Evolutionary conservation across 2,113 vertebrate genomes (phyloP).

Genomic region (Phylloscopus whistleri): DNA sequence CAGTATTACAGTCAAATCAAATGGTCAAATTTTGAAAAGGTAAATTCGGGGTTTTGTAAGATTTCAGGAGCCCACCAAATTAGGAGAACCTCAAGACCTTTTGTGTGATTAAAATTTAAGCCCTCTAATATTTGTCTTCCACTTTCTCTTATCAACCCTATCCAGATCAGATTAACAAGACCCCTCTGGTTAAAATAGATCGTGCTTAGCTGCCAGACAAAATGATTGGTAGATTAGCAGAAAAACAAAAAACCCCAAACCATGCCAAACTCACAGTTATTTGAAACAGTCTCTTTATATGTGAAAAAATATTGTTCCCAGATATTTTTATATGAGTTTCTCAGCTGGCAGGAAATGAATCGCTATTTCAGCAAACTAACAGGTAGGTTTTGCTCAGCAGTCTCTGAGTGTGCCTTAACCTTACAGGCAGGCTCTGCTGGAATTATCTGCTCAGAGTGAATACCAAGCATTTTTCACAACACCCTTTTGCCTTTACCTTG

Average conservation of each 20-base stretch:
- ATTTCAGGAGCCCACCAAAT: background rate
- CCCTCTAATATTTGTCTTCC: background rate
- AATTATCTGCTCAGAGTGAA: background rate
- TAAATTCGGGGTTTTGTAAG: background rate
- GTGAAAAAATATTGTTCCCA: background rate
- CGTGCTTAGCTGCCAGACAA: background rate
- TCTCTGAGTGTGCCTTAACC: background rate
- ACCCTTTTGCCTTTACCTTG: background rate
- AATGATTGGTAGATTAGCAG: background rate
- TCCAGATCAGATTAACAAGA: background rate
- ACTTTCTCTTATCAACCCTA: background rate
- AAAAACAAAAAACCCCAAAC: background rate
- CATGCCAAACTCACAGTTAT: background rate
- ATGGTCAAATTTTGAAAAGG: background rate
- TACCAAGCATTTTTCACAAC: background rate
- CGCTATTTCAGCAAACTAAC: background rate
- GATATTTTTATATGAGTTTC: background rate
- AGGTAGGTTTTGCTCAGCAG: background rate
- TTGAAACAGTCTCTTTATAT: background rate
- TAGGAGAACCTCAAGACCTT: background rate
- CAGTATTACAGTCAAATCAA: background rate
- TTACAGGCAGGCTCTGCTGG: background rate
- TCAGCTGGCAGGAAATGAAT: background rate
- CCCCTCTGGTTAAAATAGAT: background rate
- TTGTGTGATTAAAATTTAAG: background rate